phyloP scores from a whole-genome alignment of 2,888 invertebrate genomes.

The Lamellibrachia satsuma region DNA sequence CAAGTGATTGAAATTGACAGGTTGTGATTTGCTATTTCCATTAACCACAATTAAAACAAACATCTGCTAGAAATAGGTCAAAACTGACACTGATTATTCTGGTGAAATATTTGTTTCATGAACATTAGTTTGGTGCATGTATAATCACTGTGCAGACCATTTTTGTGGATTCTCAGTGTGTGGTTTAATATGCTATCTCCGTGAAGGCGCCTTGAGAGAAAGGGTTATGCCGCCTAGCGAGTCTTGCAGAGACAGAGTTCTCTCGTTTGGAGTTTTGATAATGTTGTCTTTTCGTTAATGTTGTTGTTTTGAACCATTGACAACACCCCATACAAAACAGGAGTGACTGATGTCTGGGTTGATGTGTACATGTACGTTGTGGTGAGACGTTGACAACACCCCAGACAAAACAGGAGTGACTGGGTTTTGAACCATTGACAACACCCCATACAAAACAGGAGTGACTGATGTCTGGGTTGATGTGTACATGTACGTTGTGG shows the following conservation, averaged over 20 bases:
- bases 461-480: not conserved
- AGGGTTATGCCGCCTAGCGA: conserved; percentile 4
- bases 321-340: not conserved
- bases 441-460: not conserved
- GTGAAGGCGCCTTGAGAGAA: not conserved
- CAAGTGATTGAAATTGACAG: not conserved
- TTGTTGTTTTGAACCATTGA: not conserved
- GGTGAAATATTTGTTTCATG: not conserved
- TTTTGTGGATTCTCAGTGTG: not conserved
- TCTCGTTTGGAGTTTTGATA: not conserved
- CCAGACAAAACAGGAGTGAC: no score
- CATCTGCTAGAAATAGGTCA: not conserved
- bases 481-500: no score
- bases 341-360: not conserved
- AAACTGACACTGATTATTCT: not conserved
- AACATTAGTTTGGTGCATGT: not conserved
- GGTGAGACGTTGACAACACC: no score
- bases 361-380: not conserved
- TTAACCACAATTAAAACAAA: not conserved
- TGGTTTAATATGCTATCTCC: not conserved
- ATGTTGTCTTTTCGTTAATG: not conserved
- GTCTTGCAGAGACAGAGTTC: not conserved
- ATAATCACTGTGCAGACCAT: not conserved
- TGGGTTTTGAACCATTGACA: no score
- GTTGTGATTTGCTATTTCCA: not conserved